phyloP scores from a whole-genome alignment of 2,888 invertebrate genomes.

The Pycnomerus fuliginosus region DNA sequence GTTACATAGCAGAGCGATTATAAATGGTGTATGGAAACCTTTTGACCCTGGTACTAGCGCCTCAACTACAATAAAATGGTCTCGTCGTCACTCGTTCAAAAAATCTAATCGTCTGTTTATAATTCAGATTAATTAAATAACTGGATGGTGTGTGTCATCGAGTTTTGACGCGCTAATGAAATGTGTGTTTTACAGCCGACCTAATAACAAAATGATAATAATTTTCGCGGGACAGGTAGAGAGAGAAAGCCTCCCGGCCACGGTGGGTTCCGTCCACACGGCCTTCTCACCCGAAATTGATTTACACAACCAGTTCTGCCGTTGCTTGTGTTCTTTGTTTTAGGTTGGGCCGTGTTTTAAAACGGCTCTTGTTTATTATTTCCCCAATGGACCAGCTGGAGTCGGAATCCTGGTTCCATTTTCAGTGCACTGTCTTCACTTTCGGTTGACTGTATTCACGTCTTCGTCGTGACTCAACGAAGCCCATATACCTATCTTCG shows the following conservation, averaged over 20 bases:
- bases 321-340: constrained; percentile 44
- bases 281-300: constrained; percentile 49
- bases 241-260: constrained; percentile 18
- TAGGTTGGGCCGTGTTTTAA: constrained; percentile 49
- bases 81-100: constrained; percentile 9
- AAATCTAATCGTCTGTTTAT: constrained; percentile 14
- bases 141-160: constrained; percentile 6
- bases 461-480: constrained; percentile 11
- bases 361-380: constrained; percentile 52
- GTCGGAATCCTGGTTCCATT: constrained; percentile 23
- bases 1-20: constrained; percentile 18
- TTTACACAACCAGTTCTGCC: constrained; percentile 52
- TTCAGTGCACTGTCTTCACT: constrained; percentile 22
- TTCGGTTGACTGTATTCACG: constrained; percentile 31
- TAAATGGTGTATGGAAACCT: constrained; percentile 15
- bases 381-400: constrained; percentile 40
- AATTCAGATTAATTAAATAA: constrained; percentile 10
- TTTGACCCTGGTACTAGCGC: constrained; percentile 15
- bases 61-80: constrained; percentile 7
- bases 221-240: constrained; percentile 43
- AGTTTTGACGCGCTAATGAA: constrained; percentile 35
- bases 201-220: constrained; percentile 47
- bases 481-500: background rate
- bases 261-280: constrained; percentile 23
- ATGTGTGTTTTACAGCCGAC: constrained; percentile 41